Evolutionary conservation across 2,113 vertebrate genomes (phyloP).

Genomic region (Girardinichthys multiradiatus): DNA sequence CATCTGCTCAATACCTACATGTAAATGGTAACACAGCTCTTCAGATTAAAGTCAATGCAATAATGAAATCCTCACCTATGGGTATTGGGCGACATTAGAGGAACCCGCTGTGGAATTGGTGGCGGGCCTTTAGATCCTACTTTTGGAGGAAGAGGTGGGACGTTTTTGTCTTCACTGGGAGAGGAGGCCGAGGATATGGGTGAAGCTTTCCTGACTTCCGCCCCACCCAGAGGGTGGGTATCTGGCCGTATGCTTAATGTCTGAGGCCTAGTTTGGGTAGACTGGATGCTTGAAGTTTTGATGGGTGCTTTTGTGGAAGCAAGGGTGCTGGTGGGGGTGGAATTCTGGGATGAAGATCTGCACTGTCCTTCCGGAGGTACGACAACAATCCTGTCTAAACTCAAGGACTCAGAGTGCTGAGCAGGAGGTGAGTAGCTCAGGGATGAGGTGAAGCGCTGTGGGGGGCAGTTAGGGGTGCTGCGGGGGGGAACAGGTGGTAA

Average conservation of each 20-base stretch:
- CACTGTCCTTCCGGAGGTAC: neutral
- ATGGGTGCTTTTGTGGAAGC: neutral
- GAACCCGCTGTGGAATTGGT: constrained; percentile 50
- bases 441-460: constrained; percentile 68
- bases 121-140: constrained; percentile 63
- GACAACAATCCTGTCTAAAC: neutral
- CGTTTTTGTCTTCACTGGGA: constrained; percentile 4
- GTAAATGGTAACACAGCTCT: neutral
- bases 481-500: constrained; percentile 89
- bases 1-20: too few species aligned
- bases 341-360: constrained; percentile 2
- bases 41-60: neutral
- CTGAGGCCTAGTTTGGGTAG: constrained; percentile 26
- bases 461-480: constrained; percentile 81
- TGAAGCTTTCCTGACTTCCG: constrained; percentile 23
- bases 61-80: constrained; percentile 64
- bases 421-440: constrained; percentile 10
- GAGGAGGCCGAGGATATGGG: constrained; percentile 17
- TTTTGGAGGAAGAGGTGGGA: constrained; percentile 83
- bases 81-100: constrained; percentile 44
- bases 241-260: constrained; percentile 33
- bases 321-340: neutral
- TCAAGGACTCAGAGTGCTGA: constrained; percentile 16
- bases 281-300: neutral
- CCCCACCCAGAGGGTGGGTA: neutral